These are phyloP conservation scores for Araneus ventricosus DNA, from an alignment of 1,140 invertebrate genomes.

Conservation along the genomic window DNA sequence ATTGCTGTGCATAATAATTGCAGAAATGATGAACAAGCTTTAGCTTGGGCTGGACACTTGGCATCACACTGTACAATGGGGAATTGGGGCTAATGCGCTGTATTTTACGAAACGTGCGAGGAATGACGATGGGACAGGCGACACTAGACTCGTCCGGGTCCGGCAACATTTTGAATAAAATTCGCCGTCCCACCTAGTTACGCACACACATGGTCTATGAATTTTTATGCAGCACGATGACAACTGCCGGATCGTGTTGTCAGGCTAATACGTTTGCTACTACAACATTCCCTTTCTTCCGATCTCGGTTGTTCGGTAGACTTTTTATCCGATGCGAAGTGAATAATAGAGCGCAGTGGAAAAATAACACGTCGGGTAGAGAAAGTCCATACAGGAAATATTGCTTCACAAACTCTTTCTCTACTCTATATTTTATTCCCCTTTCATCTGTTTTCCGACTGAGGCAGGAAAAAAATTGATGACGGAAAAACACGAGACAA, in stretches of 20 bases:
- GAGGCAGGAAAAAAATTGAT: not conserved
- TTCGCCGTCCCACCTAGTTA: conserved; percentile 16
- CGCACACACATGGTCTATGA: not conserved
- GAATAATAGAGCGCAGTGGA: conserved; percentile 7
- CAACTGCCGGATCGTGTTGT: conserved; percentile 8
- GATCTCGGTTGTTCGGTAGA: not conserved
- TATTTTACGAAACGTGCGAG: conserved; percentile 15
- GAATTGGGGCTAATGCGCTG: conserved; percentile 49
- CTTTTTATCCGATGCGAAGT: not conserved
- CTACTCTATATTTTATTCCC: not conserved
- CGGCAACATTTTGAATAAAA: conserved; percentile 42
- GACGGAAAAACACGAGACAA: not conserved
- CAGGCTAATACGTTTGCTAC: not conserved
- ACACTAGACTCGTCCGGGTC: conserved; percentile 36
- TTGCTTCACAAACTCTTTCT: not conserved
- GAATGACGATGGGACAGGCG: not conserved
- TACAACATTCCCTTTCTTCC: conserved; percentile 14
- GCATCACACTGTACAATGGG: conserved; percentile 10
- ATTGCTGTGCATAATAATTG: conserved; percentile 62
- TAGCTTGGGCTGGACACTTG: conserved; percentile 44
- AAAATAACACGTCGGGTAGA: not conserved
- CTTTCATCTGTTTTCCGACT: not conserved
- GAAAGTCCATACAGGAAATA: not conserved
- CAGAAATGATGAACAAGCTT: conserved; percentile 54
- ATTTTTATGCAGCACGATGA: conserved; percentile 40